Evolutionary conservation across 2,113 vertebrate genomes (phyloP), one percentile per base, ranked within the genome.

Genomic region (Trichomycterus rosablanca): DNA sequence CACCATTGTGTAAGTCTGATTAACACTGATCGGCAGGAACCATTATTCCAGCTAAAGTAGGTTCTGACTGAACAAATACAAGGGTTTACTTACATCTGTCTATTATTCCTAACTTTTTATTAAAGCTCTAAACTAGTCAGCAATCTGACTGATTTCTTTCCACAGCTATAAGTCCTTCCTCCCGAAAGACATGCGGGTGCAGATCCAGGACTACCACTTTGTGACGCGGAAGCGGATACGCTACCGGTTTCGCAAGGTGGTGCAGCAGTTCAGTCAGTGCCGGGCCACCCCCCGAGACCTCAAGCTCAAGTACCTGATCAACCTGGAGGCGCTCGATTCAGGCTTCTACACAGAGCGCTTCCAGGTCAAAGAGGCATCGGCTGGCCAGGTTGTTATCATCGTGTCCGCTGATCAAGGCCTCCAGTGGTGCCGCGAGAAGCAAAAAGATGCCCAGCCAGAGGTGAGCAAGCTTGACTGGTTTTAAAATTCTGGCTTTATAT

Each of bases 301-400:
- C 75, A 95, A 92, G 81, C 91, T 97, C 72, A 99, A 97, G 57
- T 99, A 99, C 81, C 89, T 99, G 73, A 96, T 97, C 78, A 98
- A 91, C 81, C 83, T 99, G 79, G 95, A 99, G 88, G 87, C 80
- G 39, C 88, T 98, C 74, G 89, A 94, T 78, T 84, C 94, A 46
- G 86, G 87, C 45, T 91, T 97, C 82, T 95, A 89, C 83, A 87
- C 89, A 2, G 94, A 99, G 76, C 78, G 86, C 70, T 99, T 98
- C 84, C 86, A 89, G 76, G 93, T 97, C 71, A 92, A 89, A 54
- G 89, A 95, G 70, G 88, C 87, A 67, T 83, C 86, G 26, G 87
- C 86, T 24, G 86, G 81, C 44, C 78, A 90, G 60, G 89, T 91
- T 80, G 92, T 91, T 55, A 89, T 97, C 71, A 68, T 94, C 63